Conservation (phyloP, 2,797 vertebrate species). For the Syndactyla subalaris region DNA sequence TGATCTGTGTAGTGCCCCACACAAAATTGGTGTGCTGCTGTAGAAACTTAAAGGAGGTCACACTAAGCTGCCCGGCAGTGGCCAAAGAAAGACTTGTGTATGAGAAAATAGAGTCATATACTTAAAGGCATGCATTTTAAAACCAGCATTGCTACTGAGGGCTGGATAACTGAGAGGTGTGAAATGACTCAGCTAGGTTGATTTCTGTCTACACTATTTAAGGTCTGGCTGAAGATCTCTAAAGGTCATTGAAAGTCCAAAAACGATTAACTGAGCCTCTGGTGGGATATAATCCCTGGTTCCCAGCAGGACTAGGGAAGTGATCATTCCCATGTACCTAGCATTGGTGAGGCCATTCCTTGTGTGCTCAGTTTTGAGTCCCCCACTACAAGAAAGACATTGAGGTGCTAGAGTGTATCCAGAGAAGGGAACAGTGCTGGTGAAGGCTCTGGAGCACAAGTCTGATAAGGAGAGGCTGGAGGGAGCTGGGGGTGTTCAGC, state of each 20-base stretch:
- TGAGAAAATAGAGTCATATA: rapidly evolving
- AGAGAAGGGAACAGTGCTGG: rapidly evolving
- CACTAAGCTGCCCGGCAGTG: background rate
- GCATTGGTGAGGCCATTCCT: rapidly evolving
- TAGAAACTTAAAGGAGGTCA: background rate
- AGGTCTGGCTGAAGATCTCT: background rate
- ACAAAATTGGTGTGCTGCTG: background rate
- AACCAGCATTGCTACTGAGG: background rate
- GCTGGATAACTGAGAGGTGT: background rate
- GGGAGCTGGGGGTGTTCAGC: rapidly evolving
- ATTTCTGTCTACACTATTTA: background rate
- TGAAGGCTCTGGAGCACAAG: background rate
- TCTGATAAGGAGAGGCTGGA: background rate
- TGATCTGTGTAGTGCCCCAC: background rate
- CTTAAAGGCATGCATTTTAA: background rate
- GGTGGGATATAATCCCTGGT: background rate
- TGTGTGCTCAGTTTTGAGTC: background rate
- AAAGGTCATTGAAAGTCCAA: background rate
- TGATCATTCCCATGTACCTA: background rate
- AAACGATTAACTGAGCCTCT: background rate
- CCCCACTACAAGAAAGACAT: background rate
- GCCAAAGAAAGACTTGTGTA: background rate
- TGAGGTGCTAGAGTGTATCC: background rate
- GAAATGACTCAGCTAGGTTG: background rate
- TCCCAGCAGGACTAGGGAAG: background rate